These are phyloP conservation scores for Poeciliopsis turneri DNA, from an alignment of 2,797 vertebrate genomes.

Conservation along the genomic window DNA sequence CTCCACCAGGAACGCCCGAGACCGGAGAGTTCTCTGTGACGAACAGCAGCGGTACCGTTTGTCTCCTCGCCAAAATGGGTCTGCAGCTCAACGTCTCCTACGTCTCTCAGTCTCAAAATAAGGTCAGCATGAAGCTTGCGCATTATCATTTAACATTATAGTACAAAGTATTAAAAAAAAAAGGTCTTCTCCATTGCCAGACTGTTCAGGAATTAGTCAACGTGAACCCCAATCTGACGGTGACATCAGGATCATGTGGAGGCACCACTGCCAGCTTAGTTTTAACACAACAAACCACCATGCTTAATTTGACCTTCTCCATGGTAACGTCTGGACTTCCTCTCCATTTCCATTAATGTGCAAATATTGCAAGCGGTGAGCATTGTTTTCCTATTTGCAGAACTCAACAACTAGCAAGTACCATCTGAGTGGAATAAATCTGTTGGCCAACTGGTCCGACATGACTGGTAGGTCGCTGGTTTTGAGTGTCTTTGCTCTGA, in stretches of 20 bases:
- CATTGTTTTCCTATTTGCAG: conserved; percentile 45
- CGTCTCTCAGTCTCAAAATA: conserved; percentile 69
- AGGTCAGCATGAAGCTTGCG: conserved; percentile 62
- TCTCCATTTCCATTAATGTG: neutral
- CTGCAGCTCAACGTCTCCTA: conserved; percentile 92
- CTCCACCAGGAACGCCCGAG: conserved; percentile 72
- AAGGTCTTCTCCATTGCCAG: conserved; percentile 41
- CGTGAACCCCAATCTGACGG: conserved; percentile 77
- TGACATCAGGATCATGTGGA: conserved; percentile 78
- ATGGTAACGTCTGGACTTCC: conserved; percentile 75
- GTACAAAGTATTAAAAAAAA: neutral
- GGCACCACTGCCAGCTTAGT: conserved; percentile 71
- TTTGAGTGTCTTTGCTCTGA: neutral
- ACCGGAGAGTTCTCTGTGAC: conserved; percentile 80
- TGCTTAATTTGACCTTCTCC: conserved; percentile 80
- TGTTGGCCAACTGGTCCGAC: conserved; percentile 70
- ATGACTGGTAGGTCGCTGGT: conserved; percentile 66
- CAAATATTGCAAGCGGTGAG: neutral
- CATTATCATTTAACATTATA: neutral
- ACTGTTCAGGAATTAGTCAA: conserved; percentile 80
- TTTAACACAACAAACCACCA: conserved; percentile 71
- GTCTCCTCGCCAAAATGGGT: conserved; percentile 83
- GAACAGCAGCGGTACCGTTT: conserved; percentile 62
- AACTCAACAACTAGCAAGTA: conserved; percentile 79
- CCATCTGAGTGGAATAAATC: conserved; percentile 72